phyloP scores from a whole-genome alignment of 23 tunicate species.

The Phallusia fumigata region DNA sequence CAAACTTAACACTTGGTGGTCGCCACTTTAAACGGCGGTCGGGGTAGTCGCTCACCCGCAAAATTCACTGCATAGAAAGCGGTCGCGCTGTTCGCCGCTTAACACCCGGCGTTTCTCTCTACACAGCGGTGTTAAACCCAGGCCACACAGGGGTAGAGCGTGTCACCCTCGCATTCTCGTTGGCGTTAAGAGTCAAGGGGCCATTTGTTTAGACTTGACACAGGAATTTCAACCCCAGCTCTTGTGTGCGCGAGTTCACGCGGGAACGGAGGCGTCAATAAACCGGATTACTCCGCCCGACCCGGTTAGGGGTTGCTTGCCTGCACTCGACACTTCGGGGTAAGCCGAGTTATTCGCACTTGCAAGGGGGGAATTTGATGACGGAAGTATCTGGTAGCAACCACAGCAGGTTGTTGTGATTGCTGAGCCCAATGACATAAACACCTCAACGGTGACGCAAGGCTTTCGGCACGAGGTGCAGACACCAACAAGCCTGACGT shows the following conservation, averaged over 20 bases:
- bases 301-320: not conserved
- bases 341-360: not conserved
- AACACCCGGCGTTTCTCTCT: not conserved
- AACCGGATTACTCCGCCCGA: not conserved
- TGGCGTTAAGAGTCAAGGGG: slow-evolving; percentile 5
- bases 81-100: not conserved
- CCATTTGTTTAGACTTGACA: not conserved
- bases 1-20: not conserved
- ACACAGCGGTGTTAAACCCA: not conserved
- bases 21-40: not conserved
- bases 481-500: not conserved
- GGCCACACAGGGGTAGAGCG: not conserved
- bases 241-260: not conserved
- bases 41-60: not conserved
- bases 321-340: not conserved
- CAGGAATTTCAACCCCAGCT: not conserved
- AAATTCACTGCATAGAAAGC: not conserved
- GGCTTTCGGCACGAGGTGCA: not conserved
- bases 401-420: not conserved
- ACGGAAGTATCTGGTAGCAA: not conserved
- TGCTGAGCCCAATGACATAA: not conserved
- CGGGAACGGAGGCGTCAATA: not conserved
- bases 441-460: not conserved
- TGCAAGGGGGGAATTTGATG: not conserved
- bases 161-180: not conserved